phyloP scores from a whole-genome alignment of 2,797 vertebrate genomes.

The Acridotheres tristis region DNA sequence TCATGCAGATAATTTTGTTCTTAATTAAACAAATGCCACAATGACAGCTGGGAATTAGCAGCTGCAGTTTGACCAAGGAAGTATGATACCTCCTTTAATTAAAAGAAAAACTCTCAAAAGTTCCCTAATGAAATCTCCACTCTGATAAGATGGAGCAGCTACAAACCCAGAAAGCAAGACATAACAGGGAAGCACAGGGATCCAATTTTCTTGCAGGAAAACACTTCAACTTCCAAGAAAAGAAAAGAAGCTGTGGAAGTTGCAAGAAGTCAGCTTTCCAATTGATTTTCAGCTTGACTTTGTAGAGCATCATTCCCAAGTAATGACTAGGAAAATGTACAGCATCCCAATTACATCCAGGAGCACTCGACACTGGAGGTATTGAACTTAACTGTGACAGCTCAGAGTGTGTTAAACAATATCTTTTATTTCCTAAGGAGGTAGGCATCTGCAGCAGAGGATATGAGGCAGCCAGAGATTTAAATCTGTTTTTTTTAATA shows the following conservation, averaged over 20 bases:
- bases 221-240: not conserved
- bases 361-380: not conserved
- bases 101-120: slow-evolving; percentile 5
- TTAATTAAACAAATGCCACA: slow-evolving; percentile 42
- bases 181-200: not conserved
- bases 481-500: not conserved
- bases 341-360: not conserved
- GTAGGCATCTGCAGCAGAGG: not conserved
- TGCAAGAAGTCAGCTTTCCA: not conserved
- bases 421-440: not conserved
- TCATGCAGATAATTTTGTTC: not conserved
- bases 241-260: not conserved
- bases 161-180: not conserved
- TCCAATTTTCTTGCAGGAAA: not conserved
- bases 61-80: slow-evolving; percentile 6
- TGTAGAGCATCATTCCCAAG: not conserved
- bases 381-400: not conserved
- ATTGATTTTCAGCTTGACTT: slow-evolving; percentile 5
- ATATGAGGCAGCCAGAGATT: not conserved
- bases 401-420: not conserved
- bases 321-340: not conserved
- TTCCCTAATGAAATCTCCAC: slow-evolving; percentile 19
- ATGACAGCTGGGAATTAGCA: slow-evolving; percentile 33
- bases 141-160: not conserved
- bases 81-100: slow-evolving; percentile 29